A percentile compares a stretch with the other conserved stretches of the same genome.
Conservation (phyloP, 2,797 vertebrate species). For the Tragopan temminckii region DNA sequence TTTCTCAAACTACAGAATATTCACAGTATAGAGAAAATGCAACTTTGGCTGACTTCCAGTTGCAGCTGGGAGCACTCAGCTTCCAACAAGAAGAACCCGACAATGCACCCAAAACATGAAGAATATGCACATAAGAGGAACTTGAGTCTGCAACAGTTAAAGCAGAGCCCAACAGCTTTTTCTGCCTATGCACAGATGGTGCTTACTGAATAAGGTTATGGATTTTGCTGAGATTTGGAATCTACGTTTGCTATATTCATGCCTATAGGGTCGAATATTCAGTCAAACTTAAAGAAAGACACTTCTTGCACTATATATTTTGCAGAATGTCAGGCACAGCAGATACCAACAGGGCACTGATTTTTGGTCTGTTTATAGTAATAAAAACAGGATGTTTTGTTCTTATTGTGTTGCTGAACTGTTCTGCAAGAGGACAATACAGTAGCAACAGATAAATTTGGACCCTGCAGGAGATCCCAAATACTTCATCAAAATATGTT, state of each 20-base stretch:
- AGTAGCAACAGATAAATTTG: neutral
- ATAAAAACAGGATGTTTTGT: neutral
- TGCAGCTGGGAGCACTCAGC: neutral
- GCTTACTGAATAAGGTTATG: neutral
- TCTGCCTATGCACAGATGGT: neutral
- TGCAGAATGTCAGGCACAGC: neutral
- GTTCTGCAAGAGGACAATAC: neutral
- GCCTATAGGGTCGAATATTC: accelerated
- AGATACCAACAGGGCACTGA: neutral
- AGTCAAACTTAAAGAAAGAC: neutral
- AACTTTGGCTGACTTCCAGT: neutral
- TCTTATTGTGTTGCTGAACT: neutral
- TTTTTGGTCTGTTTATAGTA: neutral
- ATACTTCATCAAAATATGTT: neutral
- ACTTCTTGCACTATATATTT: neutral
- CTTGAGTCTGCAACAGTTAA: neutral
- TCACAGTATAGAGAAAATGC: neutral
- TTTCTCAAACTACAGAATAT: neutral
- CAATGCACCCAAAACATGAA: too few relatives aligned
- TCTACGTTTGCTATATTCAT: neutral
- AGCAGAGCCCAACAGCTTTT: neutral
- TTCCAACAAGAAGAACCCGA: neutral
- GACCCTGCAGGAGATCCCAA: neutral
- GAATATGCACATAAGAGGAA: neutral
- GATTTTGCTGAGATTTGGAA: neutral